Evolutionary conservation across 2,113 vertebrate species (phyloP).

Genomic region (Scomber japonicus): DNA sequence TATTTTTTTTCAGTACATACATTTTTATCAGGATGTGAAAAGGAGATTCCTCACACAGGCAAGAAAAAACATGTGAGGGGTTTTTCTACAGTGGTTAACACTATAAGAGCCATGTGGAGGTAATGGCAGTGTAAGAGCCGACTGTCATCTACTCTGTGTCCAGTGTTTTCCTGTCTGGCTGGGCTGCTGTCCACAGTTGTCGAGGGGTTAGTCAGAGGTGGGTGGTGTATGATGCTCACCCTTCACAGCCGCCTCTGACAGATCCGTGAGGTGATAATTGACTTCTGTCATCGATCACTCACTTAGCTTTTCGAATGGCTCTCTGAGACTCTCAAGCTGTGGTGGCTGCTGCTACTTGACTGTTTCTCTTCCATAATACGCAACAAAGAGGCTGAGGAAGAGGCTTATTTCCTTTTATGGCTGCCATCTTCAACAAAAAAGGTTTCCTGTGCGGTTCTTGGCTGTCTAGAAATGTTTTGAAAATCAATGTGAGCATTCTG

Average conservation of each 20-base stretch:
- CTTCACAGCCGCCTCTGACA: slow-evolving; percentile 60
- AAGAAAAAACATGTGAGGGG: not conserved
- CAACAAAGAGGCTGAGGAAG: slow-evolving; percentile 19
- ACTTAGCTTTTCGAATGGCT: slow-evolving; percentile 70
- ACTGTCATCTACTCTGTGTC: not conserved
- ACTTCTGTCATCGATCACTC: slow-evolving; percentile 81
- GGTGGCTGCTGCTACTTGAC: slow-evolving; percentile 47
- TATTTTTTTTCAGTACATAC: not conserved
- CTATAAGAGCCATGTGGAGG: not conserved
- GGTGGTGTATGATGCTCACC: slow-evolving; percentile 50
- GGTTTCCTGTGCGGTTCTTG: not conserved
- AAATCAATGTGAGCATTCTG: slow-evolving; percentile 27
- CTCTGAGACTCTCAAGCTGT: slow-evolving; percentile 54
- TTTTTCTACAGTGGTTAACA: not conserved
- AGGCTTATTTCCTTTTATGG: not conserved
- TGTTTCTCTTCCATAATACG: slow-evolving; percentile 46
- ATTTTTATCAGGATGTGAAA: not conserved
- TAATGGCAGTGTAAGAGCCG: no score
- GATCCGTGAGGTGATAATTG: slow-evolving; percentile 78
- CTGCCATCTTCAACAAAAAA: slow-evolving; percentile 40
- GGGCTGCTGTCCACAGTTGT: slow-evolving; percentile 39
- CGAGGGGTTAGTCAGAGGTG: slow-evolving; percentile 54
- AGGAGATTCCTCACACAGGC: not conserved
- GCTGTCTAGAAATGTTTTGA: not conserved
- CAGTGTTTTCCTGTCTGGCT: slow-evolving; percentile 34